phyloP scores from a whole-genome alignment of 1,140 invertebrate species.

The Metaphire vulgaris region DNA sequence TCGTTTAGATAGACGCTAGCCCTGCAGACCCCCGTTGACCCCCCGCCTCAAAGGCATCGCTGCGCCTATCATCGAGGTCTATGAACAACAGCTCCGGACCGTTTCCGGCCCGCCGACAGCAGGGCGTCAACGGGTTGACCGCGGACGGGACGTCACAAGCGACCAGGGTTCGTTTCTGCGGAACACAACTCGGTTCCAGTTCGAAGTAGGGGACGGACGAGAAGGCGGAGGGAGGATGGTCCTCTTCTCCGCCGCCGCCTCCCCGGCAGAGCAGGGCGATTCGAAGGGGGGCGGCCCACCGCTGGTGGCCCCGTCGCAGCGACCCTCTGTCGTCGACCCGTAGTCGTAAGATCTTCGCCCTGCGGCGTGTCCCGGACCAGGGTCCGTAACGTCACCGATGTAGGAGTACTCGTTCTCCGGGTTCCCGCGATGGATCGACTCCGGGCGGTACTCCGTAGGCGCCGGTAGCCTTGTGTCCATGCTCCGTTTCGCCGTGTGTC shows the following conservation, averaged over 20 bases:
- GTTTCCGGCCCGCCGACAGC: background rate
- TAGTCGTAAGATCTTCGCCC: too few species aligned
- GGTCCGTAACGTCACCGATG: background rate
- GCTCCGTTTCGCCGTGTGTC: too few species aligned
- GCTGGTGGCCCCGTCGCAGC: too few species aligned
- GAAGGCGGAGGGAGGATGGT: background rate
- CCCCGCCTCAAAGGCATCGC: too few species aligned
- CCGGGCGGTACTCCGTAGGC: too few species aligned
- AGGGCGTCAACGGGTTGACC: background rate
- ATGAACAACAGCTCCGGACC: too few species aligned
- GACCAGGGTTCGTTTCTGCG: background rate
- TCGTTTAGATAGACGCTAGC: background rate
- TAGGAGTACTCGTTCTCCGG: background rate
- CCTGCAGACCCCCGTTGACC: background rate
- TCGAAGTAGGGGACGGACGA: background rate
- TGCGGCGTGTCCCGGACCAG: background rate
- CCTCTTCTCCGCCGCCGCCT: background rate
- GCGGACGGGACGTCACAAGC: background rate
- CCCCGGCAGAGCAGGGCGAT: background rate
- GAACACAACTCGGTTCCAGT: background rate
- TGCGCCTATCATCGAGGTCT: too few species aligned
- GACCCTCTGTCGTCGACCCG: too few species aligned
- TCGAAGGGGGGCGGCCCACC: background rate
- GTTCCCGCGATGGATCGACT: background rate
- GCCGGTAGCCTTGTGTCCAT: too few species aligned